Conservation (phyloP, 2,888 invertebrate genomes). For the Lathronympha strigana region DNA sequence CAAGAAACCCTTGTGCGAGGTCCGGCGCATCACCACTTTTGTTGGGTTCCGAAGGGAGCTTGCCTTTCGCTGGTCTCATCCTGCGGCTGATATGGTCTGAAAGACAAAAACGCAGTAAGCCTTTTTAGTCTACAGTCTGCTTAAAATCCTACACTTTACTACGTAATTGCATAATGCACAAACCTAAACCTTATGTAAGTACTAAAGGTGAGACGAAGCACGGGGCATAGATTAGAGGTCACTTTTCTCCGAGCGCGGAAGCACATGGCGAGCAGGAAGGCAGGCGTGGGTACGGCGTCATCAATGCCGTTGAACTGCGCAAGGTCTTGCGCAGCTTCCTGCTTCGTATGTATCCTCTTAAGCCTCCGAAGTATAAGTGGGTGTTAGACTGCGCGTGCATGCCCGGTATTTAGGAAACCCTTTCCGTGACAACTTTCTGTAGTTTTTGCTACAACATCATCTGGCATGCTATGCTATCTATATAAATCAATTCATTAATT, state of each 20-base stretch:
- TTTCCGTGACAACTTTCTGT: too few relatives aligned
- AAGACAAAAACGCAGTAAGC: too few relatives aligned
- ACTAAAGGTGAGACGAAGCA: slow-evolving; percentile 24
- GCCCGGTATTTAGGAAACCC: not conserved
- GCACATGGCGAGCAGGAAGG: slow-evolving; percentile 54
- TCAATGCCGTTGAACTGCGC: slow-evolving; percentile 64
- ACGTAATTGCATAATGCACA: slow-evolving; percentile 21
- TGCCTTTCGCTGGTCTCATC: too few relatives aligned
- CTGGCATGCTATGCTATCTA: too few relatives aligned
- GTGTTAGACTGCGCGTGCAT: not conserved
- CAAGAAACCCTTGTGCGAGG: too few relatives aligned
- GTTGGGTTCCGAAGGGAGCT: too few relatives aligned
- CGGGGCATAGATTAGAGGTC: slow-evolving; percentile 62
- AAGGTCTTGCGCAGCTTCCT: slow-evolving; percentile 70
- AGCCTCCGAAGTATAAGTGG: slow-evolving; percentile 45
- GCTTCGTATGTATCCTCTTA: slow-evolving; percentile 57
- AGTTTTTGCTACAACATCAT: too few relatives aligned
- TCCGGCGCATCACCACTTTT: too few relatives aligned
- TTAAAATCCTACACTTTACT: slow-evolving; percentile 3
- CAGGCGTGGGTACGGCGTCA: slow-evolving; percentile 56
- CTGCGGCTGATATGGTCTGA: too few relatives aligned
- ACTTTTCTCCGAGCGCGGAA: slow-evolving; percentile 72
- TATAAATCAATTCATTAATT: too few relatives aligned
- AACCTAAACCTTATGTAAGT: slow-evolving; percentile 5
- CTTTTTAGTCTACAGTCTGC: not conserved